Conservation (phyloP, 1,140 invertebrate genomes). For the Rhyzopertha dominica region DNA sequence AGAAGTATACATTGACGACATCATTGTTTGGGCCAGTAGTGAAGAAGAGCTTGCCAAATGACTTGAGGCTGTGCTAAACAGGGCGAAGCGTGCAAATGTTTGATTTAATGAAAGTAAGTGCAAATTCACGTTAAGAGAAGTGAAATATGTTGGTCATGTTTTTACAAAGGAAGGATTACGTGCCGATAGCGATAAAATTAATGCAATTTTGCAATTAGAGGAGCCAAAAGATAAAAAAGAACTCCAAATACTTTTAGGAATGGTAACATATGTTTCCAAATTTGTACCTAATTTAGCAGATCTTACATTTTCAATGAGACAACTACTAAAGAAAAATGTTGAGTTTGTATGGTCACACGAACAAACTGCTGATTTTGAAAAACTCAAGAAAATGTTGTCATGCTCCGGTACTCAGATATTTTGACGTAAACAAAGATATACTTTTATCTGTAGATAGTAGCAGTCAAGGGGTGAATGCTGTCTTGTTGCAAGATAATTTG, state of each 20-base stretch:
- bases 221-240: slow-evolving; percentile 1
- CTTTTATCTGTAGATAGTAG: too few species aligned
- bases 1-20: slow-evolving; percentile 9
- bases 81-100: slow-evolving; percentile 1
- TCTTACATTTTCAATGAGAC: too few species aligned
- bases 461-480: too few species aligned
- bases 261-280: slow-evolving; percentile 36
- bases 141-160: slow-evolving; percentile 4
- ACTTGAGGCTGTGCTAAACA: background rate
- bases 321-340: too few species aligned
- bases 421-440: too few species aligned
- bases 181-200: background rate
- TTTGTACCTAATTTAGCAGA: too few species aligned
- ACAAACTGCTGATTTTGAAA: too few species aligned
- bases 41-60: slow-evolving; percentile 4
- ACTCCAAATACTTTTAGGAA: slow-evolving; percentile 35
- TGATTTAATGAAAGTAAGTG: slow-evolving; percentile 3
- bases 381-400: too few species aligned
- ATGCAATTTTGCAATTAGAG: background rate
- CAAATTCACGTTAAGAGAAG: background rate
- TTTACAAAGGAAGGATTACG: background rate
- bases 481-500: too few species aligned
- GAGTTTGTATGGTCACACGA: too few species aligned
- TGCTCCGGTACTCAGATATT: too few species aligned
- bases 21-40: background rate